A percentile compares a stretch with the other conserved stretches of the same genome.
Conservation (phyloP, 2,888 invertebrate species). For the Lacanobia oleracea region DNA sequence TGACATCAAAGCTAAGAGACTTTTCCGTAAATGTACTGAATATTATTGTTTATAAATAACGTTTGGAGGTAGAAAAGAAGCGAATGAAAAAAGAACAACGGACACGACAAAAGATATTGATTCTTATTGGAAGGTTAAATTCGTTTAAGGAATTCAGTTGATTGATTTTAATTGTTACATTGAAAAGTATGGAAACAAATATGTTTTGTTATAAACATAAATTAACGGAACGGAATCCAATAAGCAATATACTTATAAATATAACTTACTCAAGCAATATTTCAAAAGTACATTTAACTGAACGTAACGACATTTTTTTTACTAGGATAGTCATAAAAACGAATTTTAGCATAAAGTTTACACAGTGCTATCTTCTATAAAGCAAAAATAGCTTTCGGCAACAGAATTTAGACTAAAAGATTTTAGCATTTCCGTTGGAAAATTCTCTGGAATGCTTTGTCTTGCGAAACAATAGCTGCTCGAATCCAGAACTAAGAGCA, state of each 20-base stretch:
- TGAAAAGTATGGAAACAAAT: neutral
- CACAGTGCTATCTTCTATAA: neutral
- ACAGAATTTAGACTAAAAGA: slow-evolving; percentile 1
- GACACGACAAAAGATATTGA: slow-evolving; percentile 12
- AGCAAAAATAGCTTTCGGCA: neutral
- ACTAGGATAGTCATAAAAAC: neutral
- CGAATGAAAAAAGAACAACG: slow-evolving; percentile 15
- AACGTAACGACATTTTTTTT: neutral
- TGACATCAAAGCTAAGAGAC: slow-evolving; percentile 58
- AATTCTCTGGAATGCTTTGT: slow-evolving; percentile 18
- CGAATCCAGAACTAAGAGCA: neutral
- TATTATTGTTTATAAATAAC: slow-evolving; percentile 56
- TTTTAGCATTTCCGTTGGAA: slow-evolving; percentile 1
- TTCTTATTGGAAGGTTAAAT: neutral
- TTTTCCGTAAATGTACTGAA: slow-evolving; percentile 48
- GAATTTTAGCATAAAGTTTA: too few relatives aligned
- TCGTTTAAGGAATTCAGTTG: slow-evolving; percentile 3
- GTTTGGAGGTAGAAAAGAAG: slow-evolving; percentile 25
- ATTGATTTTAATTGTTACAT: slow-evolving; percentile 27
- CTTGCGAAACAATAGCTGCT: slow-evolving; percentile 7
- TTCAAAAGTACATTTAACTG: neutral
- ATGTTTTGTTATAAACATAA: neutral
- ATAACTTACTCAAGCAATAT: too few relatives aligned
- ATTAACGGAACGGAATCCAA: neutral
- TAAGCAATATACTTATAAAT: too few relatives aligned